These are phyloP conservation scores for Charanyca ferruginea DNA, from an alignment of 2,888 invertebrate genomes.

Conservation along the genomic window DNA sequence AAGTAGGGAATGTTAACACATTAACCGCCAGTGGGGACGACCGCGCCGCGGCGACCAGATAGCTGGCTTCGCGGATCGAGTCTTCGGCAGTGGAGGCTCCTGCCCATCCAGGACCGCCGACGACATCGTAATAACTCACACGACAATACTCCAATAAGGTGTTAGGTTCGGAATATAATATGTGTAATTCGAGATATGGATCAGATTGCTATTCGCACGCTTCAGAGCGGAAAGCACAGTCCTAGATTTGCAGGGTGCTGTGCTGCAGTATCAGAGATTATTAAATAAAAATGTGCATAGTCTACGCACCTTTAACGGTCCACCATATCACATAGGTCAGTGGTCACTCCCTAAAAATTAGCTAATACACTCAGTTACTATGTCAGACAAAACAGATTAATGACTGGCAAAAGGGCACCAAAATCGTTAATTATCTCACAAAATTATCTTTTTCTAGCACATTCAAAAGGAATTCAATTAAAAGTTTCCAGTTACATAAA, in stretches of 20 bases:
- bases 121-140: conserved; percentile 82
- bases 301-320: neutral
- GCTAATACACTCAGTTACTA: neutral
- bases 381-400: neutral
- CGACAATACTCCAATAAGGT: conserved; percentile 73
- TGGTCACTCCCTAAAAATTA: neutral
- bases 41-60: conserved; percentile 86
- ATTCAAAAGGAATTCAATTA: neutral
- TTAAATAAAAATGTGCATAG: neutral
- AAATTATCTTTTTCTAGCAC: neutral
- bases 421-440: neutral
- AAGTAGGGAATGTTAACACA: conserved; percentile 88
- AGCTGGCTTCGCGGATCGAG: conserved; percentile 69
- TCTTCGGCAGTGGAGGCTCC: conserved; percentile 65
- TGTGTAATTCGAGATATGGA: conserved; percentile 80
- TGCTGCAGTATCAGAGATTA: conserved; percentile 27
- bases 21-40: conserved; percentile 89
- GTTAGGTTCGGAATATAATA: conserved; percentile 83
- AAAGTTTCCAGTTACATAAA: neutral
- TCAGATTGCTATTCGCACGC: conserved; percentile 83
- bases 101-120: conserved; percentile 76
- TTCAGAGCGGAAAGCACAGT: conserved; percentile 82
- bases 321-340: neutral
- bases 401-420: conserved; percentile 2
- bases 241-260: conserved; percentile 71